Percentiles rank a stretch among this genome's conserved stretches.
Conservation (phyloP, 2,888 invertebrate genomes). For the Chrysina gloriosa region DNA sequence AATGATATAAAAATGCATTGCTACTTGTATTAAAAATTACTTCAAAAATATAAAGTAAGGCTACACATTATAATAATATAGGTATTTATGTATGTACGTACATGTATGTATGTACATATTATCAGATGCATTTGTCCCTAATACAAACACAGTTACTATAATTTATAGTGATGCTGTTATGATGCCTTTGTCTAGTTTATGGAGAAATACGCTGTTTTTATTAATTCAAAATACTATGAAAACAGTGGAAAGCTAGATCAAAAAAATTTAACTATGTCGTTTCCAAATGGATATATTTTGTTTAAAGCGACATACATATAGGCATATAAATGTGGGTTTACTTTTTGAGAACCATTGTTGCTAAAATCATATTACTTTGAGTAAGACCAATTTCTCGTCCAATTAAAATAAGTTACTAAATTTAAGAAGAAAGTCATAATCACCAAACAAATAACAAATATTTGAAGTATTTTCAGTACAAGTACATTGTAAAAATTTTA, state of each 20-base stretch:
- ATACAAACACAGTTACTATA: slow-evolving; percentile 1
- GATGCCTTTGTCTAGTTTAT: slow-evolving; percentile 1
- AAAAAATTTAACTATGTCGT: not conserved
- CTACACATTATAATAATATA: no score
- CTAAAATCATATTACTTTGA: not conserved
- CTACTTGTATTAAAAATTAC: no score
- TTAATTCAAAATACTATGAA: not conserved
- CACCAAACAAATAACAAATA: no score
- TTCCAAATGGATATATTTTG: no score
- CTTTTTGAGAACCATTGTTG: not conserved
- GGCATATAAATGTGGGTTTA: no score
- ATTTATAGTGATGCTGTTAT: not conserved
- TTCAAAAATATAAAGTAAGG: no score
- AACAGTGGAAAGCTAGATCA: slow-evolving; percentile 18
- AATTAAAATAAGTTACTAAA: not conserved
- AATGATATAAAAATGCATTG: no score
- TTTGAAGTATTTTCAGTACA: slow-evolving; percentile 12
- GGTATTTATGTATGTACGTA: no score
- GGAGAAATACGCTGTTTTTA: slow-evolving; percentile 6
- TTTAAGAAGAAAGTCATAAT: not conserved
- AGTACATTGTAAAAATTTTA: slow-evolving; percentile 13
- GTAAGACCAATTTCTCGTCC: not conserved
- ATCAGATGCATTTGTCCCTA: no score
- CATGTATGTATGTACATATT: not conserved
- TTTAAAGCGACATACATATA: no score